Percentiles rank a stretch among this genome's conserved stretches.
Conservation (phyloP, 2,888 invertebrate genomes). For the Xiphydria camelus region DNA sequence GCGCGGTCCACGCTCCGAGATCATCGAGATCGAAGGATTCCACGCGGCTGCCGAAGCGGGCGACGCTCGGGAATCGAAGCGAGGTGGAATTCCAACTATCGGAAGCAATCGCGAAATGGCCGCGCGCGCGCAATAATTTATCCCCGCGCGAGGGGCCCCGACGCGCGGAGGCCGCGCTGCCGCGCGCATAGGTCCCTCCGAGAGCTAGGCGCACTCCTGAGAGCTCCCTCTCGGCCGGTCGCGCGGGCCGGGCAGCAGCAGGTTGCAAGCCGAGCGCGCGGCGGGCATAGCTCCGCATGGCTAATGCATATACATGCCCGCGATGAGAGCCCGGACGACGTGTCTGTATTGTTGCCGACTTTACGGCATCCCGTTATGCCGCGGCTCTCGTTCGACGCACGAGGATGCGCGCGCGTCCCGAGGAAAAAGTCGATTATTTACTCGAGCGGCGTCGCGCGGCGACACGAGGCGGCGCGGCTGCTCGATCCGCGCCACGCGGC, state of each 20-base stretch:
- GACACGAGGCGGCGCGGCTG: no score
- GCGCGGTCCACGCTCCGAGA: not conserved
- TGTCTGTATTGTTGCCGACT: constrained; percentile 22
- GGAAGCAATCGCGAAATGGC: constrained; percentile 51
- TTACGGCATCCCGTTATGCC: not conserved
- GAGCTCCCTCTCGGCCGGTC: no score
- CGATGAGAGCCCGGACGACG: constrained; percentile 4
- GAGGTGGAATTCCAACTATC: constrained; percentile 45
- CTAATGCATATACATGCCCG: constrained; percentile 15
- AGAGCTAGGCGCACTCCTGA: no score
- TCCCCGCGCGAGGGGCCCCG: constrained; percentile 13
- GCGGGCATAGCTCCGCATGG: not conserved
- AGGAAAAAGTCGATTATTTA: no score
- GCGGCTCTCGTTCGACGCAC: no score
- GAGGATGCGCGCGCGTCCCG: no score
- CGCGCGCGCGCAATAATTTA: constrained; percentile 51
- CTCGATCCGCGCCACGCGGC: no score
- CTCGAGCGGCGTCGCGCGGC: no score
- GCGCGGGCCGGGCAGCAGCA: no score
- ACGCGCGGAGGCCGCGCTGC: no score
- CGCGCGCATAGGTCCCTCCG: no score
- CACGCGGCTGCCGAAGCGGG: constrained; percentile 38
- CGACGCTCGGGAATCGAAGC: constrained; percentile 28
- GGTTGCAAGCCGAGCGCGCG: not conserved
- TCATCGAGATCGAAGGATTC: constrained; percentile 26